Evolutionary conservation across 2,113 vertebrate species (phyloP).

Genomic region (Lepisosteus oculatus): DNA sequence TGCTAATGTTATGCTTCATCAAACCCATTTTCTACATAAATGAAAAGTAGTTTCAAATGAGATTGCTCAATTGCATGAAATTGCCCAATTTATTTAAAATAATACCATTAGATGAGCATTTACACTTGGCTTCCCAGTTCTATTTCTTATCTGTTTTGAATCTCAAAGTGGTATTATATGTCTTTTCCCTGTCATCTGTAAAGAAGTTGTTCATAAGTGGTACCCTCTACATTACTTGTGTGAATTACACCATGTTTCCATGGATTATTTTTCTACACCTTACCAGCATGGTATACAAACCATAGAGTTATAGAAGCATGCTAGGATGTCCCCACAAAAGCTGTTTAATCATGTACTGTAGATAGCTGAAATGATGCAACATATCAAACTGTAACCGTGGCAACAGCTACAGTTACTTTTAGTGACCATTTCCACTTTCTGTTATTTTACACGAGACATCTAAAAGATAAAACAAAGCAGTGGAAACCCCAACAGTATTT

Average conservation of each 20-base stretch:
- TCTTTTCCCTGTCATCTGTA: background rate
- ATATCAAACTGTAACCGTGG: too few relatives aligned
- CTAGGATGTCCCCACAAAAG: too few relatives aligned
- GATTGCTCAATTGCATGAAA: constrained; percentile 41
- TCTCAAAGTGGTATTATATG: constrained; percentile 10
- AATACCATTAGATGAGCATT: constrained; percentile 34
- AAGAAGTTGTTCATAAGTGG: background rate
- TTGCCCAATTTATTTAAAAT: constrained; percentile 42
- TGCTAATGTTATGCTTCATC: constrained; percentile 40
- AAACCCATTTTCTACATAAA: constrained; percentile 42
- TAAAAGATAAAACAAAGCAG: too few relatives aligned
- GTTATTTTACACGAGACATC: too few relatives aligned
- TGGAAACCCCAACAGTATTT: too few relatives aligned
- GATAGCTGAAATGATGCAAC: too few relatives aligned
- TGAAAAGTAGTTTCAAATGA: constrained; percentile 40
- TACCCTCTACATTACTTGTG: background rate
- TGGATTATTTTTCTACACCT: too few relatives aligned
- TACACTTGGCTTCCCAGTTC: constrained; percentile 34
- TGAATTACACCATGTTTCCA: background rate
- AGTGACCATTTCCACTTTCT: too few relatives aligned
- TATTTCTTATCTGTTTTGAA: constrained; percentile 25
- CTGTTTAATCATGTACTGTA: too few relatives aligned
- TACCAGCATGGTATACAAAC: too few relatives aligned
- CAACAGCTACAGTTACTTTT: too few relatives aligned
- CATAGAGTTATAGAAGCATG: too few relatives aligned